phyloP scores from a whole-genome alignment of 2,113 vertebrate genomes.

The Nycticorax nycticorax region DNA sequence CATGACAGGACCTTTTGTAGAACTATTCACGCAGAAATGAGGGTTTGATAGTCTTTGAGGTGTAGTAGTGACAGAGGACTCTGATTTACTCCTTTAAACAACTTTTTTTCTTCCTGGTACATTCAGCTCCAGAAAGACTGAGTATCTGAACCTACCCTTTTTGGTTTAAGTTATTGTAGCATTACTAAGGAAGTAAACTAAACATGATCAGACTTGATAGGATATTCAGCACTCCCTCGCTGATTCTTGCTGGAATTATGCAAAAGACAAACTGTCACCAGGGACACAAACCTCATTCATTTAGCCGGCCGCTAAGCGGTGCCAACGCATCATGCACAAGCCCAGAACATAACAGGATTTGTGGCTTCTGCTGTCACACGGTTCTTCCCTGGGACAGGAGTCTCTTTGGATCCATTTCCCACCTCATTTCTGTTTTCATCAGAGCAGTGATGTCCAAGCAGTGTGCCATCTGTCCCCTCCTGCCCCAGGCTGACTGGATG shows the following conservation, averaged over 20 bases:
- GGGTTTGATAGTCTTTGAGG: background rate
- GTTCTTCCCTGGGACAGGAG: background rate
- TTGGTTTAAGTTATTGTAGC: background rate
- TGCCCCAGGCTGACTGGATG: background rate
- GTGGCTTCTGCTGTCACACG: no score
- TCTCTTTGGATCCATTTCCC: background rate
- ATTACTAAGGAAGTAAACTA: background rate
- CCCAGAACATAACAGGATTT: no score
- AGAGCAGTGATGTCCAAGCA: background rate
- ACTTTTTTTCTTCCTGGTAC: background rate
- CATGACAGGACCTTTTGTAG: background rate
- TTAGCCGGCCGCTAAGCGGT: constrained; percentile 41
- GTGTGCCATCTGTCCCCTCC: background rate
- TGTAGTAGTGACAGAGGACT: background rate
- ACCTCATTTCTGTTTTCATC: background rate
- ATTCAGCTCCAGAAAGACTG: background rate
- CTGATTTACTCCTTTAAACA: background rate
- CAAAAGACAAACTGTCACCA: fast-evolving
- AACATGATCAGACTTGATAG: background rate
- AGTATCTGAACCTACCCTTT: background rate
- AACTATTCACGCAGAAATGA: background rate
- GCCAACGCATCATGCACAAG: background rate
- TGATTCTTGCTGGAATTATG: background rate
- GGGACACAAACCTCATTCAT: background rate
- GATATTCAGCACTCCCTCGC: background rate